Evolutionary conservation across 2,113 vertebrate species (phyloP).

Genomic region (Probosciger aterrimus): DNA sequence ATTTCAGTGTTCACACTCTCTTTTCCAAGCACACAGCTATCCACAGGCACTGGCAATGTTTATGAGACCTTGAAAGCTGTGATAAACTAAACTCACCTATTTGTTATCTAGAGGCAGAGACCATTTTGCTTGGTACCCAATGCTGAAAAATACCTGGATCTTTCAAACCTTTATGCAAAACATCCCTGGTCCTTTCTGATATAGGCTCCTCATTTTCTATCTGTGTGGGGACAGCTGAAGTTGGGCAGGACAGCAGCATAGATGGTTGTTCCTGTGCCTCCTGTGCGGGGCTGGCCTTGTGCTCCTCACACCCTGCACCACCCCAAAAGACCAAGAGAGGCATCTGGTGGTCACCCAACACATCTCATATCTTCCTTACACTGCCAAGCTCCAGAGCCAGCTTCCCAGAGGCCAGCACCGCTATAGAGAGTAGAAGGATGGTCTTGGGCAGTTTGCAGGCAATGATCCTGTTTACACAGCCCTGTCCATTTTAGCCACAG

Average conservation of each 20-base stretch:
- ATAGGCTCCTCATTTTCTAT: not conserved
- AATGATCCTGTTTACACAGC: not conserved
- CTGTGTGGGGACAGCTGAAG: not conserved
- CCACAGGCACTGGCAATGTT: not conserved
- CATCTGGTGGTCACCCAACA: not conserved
- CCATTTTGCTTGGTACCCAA: not conserved
- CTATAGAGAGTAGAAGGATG: rapidly evolving
- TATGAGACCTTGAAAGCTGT: not conserved
- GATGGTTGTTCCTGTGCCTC: not conserved
- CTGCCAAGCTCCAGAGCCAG: not conserved
- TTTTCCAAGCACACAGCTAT: not conserved
- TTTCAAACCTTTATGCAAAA: not conserved
- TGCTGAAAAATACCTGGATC: not conserved
- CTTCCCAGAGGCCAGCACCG: not conserved
- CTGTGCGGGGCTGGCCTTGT: not conserved
- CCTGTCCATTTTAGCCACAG: not conserved
- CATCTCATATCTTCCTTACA: not conserved
- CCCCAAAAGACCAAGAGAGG: not conserved
- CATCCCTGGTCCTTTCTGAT: not conserved
- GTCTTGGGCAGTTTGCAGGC: not conserved
- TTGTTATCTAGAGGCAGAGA: not conserved
- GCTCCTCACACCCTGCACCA: not conserved
- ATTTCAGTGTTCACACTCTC: not conserved
- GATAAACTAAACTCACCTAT: not conserved
- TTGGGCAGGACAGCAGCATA: not conserved